Conservation (phyloP, 2,888 invertebrate genomes). For the Smittia sp. region DNA sequence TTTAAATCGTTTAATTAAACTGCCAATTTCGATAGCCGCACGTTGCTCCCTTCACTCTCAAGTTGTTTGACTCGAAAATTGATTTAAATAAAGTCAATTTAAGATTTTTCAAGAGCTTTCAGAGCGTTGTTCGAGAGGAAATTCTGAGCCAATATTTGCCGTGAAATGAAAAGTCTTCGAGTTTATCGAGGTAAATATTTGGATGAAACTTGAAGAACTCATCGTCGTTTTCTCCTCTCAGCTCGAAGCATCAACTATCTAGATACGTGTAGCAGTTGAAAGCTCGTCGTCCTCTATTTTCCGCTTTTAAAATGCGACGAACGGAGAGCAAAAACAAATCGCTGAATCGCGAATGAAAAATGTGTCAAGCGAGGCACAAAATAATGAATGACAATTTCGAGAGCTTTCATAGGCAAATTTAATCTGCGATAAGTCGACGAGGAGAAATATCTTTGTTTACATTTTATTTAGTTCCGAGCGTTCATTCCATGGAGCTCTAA, state of each 20-base stretch:
- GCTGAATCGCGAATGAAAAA: not conserved
- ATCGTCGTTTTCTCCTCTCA: not conserved
- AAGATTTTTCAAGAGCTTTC: not conserved
- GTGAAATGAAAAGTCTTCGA: not conserved
- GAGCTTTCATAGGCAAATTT: not conserved
- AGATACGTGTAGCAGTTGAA: not conserved
- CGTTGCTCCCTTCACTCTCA: no score
- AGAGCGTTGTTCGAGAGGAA: not conserved
- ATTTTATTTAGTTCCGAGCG: not conserved
- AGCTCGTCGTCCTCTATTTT: not conserved
- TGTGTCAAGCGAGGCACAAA: not conserved
- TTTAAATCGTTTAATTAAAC: no score
- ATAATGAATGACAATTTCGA: not conserved
- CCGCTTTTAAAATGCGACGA: not conserved
- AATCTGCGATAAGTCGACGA: not conserved
- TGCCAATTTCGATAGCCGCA: no score
- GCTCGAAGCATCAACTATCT: not conserved
- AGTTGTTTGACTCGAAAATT: no score
- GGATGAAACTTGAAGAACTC: no score
- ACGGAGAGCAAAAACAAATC: no score
- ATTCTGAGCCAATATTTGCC: not conserved
- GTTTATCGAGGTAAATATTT: no score
- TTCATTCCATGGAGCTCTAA: no score
- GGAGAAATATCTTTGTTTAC: not conserved
- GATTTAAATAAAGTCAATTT: not conserved